These are phyloP conservation scores for Dryadula phaetusa DNA, from an alignment of 2,888 invertebrate species.

Conservation along the genomic window DNA sequence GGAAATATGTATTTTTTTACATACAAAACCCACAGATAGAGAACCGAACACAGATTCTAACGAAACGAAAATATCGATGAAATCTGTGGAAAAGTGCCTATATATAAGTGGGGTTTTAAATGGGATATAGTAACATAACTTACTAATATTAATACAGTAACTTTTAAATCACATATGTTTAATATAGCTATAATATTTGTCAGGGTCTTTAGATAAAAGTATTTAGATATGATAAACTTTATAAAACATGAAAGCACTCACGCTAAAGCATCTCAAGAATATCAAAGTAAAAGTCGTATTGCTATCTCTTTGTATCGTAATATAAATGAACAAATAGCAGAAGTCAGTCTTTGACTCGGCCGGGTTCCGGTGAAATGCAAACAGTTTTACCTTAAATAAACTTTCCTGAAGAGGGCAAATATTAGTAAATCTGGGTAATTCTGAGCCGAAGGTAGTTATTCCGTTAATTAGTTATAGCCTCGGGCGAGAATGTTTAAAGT, in stretches of 20 bases:
- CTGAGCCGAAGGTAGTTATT: constrained; percentile 36
- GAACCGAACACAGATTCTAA: no score
- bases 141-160: no score
- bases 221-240: background rate
- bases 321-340: constrained; percentile 30
- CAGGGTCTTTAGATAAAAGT: background rate
- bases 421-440: constrained; percentile 41
- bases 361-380: constrained; percentile 34
- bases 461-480: constrained; percentile 42
- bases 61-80: no score
- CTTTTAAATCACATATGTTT: no score
- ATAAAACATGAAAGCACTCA: background rate
- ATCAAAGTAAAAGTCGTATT: constrained; percentile 23
- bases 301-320: constrained; percentile 29
- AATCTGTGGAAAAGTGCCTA: no score
- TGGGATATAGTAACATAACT: no score
- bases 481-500: constrained; percentile 37
- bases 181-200: no score
- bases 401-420: constrained; percentile 39
- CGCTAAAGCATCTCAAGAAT: background rate
- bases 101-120: no score
- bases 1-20: no score
- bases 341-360: constrained; percentile 33
- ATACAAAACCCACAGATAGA: no score
- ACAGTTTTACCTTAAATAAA: constrained; percentile 42